Evolutionary conservation across 2,888 invertebrate genomes (phyloP).

Genomic region (Lochmaea capreae): DNA sequence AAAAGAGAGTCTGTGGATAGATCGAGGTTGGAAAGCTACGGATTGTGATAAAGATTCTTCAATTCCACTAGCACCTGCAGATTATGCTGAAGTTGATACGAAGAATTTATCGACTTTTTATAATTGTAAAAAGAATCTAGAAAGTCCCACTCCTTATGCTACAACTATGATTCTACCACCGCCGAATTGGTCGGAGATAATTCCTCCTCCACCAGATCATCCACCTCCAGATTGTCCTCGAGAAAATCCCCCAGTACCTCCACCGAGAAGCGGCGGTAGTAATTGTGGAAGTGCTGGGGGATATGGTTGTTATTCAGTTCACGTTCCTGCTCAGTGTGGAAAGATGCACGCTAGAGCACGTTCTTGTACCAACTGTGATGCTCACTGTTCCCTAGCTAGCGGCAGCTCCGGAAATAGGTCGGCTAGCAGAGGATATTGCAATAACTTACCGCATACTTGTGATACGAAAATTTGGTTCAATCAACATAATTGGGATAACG

Average conservation of each 20-base stretch:
- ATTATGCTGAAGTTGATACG: slow-evolving; percentile 77
- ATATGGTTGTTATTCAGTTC: slow-evolving; percentile 64
- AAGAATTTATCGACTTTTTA: slow-evolving; percentile 79
- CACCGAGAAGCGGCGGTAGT: slow-evolving; percentile 61
- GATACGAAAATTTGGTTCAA: slow-evolving; percentile 61
- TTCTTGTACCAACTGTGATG: slow-evolving; percentile 63
- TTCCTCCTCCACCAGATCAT: slow-evolving; percentile 73
- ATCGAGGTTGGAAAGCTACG: slow-evolving; percentile 75
- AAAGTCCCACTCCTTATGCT: slow-evolving; percentile 79
- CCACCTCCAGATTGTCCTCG: slow-evolving; percentile 69
- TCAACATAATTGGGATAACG: slow-evolving; percentile 62
- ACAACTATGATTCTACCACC: slow-evolving; percentile 77
- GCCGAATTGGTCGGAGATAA: slow-evolving; percentile 71
- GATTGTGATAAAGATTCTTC: slow-evolving; percentile 75
- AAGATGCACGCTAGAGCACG: slow-evolving; percentile 56
- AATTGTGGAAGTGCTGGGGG: slow-evolving; percentile 60
- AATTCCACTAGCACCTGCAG: slow-evolving; percentile 72
- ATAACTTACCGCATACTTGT: slow-evolving; percentile 58
- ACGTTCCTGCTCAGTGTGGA: slow-evolving; percentile 58
- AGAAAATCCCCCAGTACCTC: slow-evolving; percentile 60
- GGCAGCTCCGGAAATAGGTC: slow-evolving; percentile 62
- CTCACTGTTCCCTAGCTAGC: slow-evolving; percentile 62
- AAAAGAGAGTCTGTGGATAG: slow-evolving; percentile 78
- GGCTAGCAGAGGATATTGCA: slow-evolving; percentile 57
- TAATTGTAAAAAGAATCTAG: slow-evolving; percentile 74